Evolutionary conservation across 2,888 invertebrate genomes (phyloP).

Genomic region (Pammene fasciana): DNA sequence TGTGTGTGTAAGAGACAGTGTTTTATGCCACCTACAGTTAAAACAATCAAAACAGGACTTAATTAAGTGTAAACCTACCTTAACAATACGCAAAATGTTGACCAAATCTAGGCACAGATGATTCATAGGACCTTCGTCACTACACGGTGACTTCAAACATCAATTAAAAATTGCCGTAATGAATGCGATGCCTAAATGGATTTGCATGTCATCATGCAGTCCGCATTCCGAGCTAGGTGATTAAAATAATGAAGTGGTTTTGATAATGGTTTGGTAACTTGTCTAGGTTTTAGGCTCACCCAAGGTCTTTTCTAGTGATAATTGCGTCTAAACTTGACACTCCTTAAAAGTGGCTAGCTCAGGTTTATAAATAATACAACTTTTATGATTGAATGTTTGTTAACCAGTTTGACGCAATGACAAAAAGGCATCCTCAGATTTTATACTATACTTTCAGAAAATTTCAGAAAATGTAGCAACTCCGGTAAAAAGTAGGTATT

Average conservation of each 20-base stretch:
- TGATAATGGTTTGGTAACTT: background rate
- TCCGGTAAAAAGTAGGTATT: too few species aligned
- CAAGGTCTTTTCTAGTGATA: background rate
- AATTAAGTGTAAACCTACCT: background rate
- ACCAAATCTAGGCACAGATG: constrained; percentile 5
- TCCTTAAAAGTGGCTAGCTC: background rate
- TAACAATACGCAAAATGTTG: constrained; percentile 3
- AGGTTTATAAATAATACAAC: background rate
- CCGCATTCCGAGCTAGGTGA: constrained; percentile 4
- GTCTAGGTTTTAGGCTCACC: background rate
- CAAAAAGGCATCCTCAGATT: too few species aligned
- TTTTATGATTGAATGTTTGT: too few species aligned
- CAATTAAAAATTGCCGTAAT: constrained; percentile 31
- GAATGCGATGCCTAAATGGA: constrained; percentile 15
- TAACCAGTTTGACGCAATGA: too few species aligned
- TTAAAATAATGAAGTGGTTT: constrained; percentile 8
- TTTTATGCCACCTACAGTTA: too few species aligned
- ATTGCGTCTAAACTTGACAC: constrained; percentile 7
- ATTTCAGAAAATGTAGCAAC: too few species aligned
- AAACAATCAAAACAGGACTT: too few species aligned
- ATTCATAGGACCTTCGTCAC: constrained; percentile 31
- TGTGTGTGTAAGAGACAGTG: too few species aligned
- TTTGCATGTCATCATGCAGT: constrained; percentile 18
- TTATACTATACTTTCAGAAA: too few species aligned
- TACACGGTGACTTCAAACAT: constrained; percentile 14